These are phyloP conservation scores for Anguilla pacifica DNA, from an alignment of 2,797 vertebrate species.

Conservation along the genomic window DNA sequence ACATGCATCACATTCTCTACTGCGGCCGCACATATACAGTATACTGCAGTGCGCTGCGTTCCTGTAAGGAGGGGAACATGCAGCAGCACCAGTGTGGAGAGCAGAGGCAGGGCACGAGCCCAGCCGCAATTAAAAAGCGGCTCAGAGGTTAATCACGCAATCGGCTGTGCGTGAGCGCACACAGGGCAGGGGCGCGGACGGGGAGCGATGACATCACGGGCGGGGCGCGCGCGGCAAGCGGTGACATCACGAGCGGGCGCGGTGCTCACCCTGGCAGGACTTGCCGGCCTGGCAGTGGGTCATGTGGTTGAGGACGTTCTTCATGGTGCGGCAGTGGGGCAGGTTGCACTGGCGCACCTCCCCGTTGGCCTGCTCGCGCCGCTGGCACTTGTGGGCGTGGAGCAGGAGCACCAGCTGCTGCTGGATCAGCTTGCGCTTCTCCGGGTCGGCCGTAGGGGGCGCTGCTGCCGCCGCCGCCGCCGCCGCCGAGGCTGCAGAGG, in stretches of 20 bases:
- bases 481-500: slow-evolving; percentile 64
- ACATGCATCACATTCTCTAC: background rate
- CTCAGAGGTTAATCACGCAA: too few species aligned
- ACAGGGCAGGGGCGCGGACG: fast-evolving
- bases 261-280: slow-evolving; percentile 90
- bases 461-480: slow-evolving; percentile 79
- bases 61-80: too few species aligned
- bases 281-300: slow-evolving; percentile 97
- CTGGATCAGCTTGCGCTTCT: slow-evolving; percentile 88
- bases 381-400: slow-evolving; percentile 88
- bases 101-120: too few species aligned
- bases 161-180: fast-evolving
- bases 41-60: too few species aligned
- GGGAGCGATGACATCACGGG: background rate
- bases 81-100: too few species aligned
- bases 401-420: slow-evolving; percentile 85
- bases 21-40: too few species aligned
- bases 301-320: slow-evolving; percentile 99
- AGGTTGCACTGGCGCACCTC: slow-evolving; percentile 86
- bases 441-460: slow-evolving; percentile 84
- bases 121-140: too few species aligned
- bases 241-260: background rate
- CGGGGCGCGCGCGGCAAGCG: background rate
- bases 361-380: slow-evolving; percentile 84
- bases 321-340: slow-evolving; percentile 98